These are phyloP conservation scores for Columba janthina DNA, from an alignment of 2,113 vertebrate genomes.

Conservation along the genomic window DNA sequence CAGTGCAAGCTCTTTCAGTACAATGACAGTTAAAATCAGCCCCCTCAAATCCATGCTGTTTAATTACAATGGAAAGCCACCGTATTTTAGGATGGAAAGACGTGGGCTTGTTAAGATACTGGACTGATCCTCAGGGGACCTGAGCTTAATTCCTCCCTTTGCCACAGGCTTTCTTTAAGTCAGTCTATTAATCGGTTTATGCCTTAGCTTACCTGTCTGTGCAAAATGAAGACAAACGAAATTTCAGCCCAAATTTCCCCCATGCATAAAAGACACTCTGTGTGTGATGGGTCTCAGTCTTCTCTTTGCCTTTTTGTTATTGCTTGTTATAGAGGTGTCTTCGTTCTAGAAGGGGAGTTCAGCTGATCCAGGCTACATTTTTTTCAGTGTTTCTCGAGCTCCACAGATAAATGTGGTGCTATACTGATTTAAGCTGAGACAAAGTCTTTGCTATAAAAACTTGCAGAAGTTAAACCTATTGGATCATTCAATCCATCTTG, in stretches of 20 bases:
- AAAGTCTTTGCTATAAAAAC: not conserved
- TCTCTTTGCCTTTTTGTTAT: not conserved
- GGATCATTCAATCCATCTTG: not conserved
- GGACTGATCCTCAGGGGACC: not conserved
- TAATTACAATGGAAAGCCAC: constrained; percentile 45
- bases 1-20: constrained; percentile 17
- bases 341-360: not conserved
- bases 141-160: constrained; percentile 38
- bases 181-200: constrained; percentile 38
- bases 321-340: not conserved
- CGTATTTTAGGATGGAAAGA: constrained; percentile 7
- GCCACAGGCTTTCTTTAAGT: constrained; percentile 5
- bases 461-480: not conserved
- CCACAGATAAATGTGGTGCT: not conserved
- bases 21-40: not conserved
- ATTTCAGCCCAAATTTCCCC: not conserved
- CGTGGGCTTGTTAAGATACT: not conserved
- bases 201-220: constrained; percentile 20
- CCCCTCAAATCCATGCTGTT: constrained; percentile 36
- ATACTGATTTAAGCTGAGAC: not conserved
- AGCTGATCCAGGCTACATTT: not conserved
- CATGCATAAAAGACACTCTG: not conserved
- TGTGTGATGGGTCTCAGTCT: not conserved
- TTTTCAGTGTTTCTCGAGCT: not conserved
- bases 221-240: constrained; percentile 29